Evolutionary conservation across 2,113 vertebrate genomes (phyloP), one percentile per base, ranked within the genome.

Genomic region (mouse (Mus musculus)): DNA sequence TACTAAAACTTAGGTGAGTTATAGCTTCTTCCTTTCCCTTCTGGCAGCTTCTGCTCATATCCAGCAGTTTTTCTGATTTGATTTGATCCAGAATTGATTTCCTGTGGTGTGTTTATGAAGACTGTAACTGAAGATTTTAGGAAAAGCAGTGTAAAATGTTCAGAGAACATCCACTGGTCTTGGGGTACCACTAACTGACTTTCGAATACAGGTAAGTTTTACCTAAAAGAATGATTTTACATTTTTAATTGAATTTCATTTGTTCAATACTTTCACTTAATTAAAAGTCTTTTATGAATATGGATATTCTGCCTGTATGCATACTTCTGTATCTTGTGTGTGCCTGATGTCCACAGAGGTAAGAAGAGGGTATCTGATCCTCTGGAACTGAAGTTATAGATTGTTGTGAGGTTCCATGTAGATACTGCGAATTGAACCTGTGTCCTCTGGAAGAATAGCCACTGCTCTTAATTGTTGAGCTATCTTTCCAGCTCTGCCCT

Each of bases 11-110:
- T 95, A 24, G 12, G 4, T 88, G 52, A 90, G 39, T 89, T 81
- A 88, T 4, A 24, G 7, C 14, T 82, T 78, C 80, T 30, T 42
- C 28, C 36, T 42, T 67, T 80, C 89, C 10, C 75, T 13, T 96
- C 98, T 99, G 95, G 99, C 99, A 81, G 98, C 99, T 11, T 99
- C 99, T 0, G 99, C 99, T 49, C 99, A 99, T 0, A 99, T 99
- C 97, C 99, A 99, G 99, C 99, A 99, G 97, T 99, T 56, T 56
- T 56, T 13, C 14, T 56, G 56, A 56, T 56, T 56, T 56, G 56
- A 56, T 56, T 99, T 98, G 98, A 98, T 56, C 56, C 56, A 24
- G 98, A 98, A 91, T 98, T 99, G 98, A 99, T 99, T 96, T 98
- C 99, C 0, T 99, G 99, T 98, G 99, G 98, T 72, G 92, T 96